A percentile compares a stretch with the other conserved stretches of the same genome.
phyloP scores from a whole-genome alignment of 1,140 invertebrate species.

The Saccostrea cuccullata region DNA sequence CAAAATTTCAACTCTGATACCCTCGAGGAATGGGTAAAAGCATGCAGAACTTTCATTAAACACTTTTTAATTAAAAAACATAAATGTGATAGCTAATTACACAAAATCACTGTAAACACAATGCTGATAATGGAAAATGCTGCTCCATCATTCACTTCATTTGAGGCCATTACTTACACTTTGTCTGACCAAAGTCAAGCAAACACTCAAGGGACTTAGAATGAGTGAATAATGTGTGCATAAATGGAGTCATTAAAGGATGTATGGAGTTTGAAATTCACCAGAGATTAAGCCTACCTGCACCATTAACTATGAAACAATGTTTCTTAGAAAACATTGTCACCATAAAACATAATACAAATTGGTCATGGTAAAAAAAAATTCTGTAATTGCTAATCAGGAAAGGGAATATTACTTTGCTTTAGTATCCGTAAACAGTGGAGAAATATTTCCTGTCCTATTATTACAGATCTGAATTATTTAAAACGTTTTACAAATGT shows the following conservation, averaged over 20 bases:
- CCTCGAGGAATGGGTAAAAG: not conserved
- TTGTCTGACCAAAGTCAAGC: conserved; percentile 36
- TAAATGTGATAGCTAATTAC: conserved; percentile 1
- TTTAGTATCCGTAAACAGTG: not conserved
- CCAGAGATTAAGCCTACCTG: not conserved
- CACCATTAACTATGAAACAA: conserved; percentile 23
- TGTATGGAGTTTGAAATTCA: conserved; percentile 23
- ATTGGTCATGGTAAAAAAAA: not conserved
- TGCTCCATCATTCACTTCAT: conserved; percentile 5
- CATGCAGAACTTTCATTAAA: not conserved
- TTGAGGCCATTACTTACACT: conserved; percentile 33
- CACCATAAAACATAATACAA: not conserved
- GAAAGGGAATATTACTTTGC: not conserved
- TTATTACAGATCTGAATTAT: not conserved
- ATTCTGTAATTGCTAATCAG: conserved; percentile 13
- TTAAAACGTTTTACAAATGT: not conserved
- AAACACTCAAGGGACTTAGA: conserved; percentile 7
- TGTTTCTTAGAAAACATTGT: conserved; percentile 22
- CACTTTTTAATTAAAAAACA: not conserved
- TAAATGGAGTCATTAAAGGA: conserved; percentile 23
- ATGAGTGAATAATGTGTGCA: conserved; percentile 5
- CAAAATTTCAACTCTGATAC: not conserved
- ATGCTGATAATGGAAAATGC: conserved; percentile 11
- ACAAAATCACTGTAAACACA: conserved; percentile 24
- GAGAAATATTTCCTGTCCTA: not conserved